Base-by-base conservation (phyloP, 1,140 invertebrate species). In the Drosophila sucinea region DNA sequence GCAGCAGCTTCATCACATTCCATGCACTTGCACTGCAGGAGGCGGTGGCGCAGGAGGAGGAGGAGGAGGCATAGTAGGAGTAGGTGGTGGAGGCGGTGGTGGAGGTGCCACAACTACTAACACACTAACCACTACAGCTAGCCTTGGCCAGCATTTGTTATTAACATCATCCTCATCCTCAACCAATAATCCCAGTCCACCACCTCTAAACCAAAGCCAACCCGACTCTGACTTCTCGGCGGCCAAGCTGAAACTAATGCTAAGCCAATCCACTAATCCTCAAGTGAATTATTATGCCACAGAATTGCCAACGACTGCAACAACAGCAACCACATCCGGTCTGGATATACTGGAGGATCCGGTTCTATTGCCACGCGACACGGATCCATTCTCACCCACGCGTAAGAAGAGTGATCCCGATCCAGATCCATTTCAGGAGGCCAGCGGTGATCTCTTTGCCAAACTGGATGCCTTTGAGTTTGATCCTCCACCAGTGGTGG, bases 341-440 rank as follows among this genome's bases (percentile, higher is more conserved):
- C 74, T 54, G 33, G 51, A 69, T 11, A 30, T 54, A 38, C 35
- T 38, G 29, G 70, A 65, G 17, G 90, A 92, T 84, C 81, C 86
- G 0, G 91, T 92, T 25, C 78, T 92, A 64, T 60, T 92, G 75
- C 91, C 91, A 1, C 73, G 91, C n/a, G 91, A 92, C 25, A 92
- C 91, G 8, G 91, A 92, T 81, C 91, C 91, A 0, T 92, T 92
- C 44, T 92, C 91, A 30, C 91, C 91, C 0, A 91, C 91, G 8
- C 87, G 91, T 40, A 91, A 92, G 81, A 90, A 93, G 65, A 93
- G 93, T 60, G 95, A 96, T 92, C 84, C 84, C 41, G 95, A 96
- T 92, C 84, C 84, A 38, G 95, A 96, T 75, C 95, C 95, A 11
- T 96, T 96, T 91, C 94, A 96, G 89, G 94, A 93, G n/a, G 95